A percentile compares a stretch with the other conserved stretches of the same genome.
phyloP scores from a whole-genome alignment of 2,888 invertebrate genomes.

The Odontothrips loti region DNA sequence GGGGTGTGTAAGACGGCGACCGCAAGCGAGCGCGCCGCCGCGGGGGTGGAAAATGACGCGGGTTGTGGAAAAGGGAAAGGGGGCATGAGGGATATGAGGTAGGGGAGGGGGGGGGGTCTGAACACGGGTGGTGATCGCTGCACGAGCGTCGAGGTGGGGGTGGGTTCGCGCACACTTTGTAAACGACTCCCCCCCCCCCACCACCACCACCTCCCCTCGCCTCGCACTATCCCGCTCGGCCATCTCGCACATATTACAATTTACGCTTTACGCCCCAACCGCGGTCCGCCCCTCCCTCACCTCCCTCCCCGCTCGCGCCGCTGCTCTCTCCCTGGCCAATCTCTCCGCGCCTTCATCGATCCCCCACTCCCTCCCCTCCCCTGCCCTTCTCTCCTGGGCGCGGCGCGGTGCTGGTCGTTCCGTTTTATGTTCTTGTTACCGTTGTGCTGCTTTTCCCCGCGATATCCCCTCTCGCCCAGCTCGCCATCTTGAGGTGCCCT shows the following conservation, averaged over 20 bases:
- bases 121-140: background rate
- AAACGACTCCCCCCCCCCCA: background rate
- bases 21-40: background rate
- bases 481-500: constrained; percentile 19
- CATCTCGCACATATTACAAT: constrained; percentile 26
- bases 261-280: constrained; percentile 13
- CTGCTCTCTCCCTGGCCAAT: constrained; percentile 11
- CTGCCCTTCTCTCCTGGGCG: too few relatives aligned
- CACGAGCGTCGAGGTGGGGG: background rate
- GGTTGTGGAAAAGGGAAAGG: background rate
- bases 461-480: constrained; percentile 17
- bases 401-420: background rate
- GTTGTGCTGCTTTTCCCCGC: constrained; percentile 19
- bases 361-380: background rate
- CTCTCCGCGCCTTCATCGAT: constrained; percentile 19
- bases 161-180: background rate
- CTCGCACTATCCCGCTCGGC: constrained; percentile 4
- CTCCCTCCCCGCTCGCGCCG: background rate
- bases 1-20: background rate
- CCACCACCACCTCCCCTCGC: background rate
- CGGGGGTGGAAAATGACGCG: background rate
- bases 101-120: background rate
- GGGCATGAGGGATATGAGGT: background rate
- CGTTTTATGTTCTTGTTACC: constrained; percentile 26
- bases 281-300: background rate